Conservation (phyloP, 2,113 vertebrate genomes). For the Papio anubis region DNA sequence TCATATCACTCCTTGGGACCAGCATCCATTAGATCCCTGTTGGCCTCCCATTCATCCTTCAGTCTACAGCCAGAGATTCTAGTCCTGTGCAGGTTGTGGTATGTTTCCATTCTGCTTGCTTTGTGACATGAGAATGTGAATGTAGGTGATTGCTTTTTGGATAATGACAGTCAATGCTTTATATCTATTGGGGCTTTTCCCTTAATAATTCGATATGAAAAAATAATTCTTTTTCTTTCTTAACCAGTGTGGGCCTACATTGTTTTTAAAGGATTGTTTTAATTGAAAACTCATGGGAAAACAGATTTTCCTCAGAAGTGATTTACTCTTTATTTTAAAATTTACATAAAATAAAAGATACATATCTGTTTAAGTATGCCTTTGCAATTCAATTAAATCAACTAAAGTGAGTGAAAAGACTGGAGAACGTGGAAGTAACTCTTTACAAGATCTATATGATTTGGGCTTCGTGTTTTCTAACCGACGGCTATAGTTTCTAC, state of each 20-base stretch:
- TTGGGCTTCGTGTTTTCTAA: neutral
- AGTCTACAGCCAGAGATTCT: neutral
- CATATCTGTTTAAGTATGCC: neutral
- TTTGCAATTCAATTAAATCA: neutral
- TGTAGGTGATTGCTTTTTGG: neutral
- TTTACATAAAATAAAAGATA: neutral
- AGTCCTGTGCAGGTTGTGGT: neutral
- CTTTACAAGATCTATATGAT: neutral
- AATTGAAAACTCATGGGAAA: neutral
- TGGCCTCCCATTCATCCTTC: neutral
- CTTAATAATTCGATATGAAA: neutral
- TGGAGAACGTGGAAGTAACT: neutral
- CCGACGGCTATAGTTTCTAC: neutral
- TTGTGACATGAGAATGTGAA: neutral
- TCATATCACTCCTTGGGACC: neutral
- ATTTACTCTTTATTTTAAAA: constrained; percentile 17
- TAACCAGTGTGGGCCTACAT: neutral
- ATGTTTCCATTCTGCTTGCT: neutral
- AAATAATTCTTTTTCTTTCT: neutral
- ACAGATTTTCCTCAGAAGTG: neutral
- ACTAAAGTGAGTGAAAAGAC: neutral
- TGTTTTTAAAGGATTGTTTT: neutral
- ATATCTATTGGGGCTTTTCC: neutral
- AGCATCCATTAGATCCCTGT: neutral
- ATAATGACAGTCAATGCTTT: neutral